Base-by-base conservation (phyloP, 2,888 invertebrate species). In the Drosophila dives region DNA sequence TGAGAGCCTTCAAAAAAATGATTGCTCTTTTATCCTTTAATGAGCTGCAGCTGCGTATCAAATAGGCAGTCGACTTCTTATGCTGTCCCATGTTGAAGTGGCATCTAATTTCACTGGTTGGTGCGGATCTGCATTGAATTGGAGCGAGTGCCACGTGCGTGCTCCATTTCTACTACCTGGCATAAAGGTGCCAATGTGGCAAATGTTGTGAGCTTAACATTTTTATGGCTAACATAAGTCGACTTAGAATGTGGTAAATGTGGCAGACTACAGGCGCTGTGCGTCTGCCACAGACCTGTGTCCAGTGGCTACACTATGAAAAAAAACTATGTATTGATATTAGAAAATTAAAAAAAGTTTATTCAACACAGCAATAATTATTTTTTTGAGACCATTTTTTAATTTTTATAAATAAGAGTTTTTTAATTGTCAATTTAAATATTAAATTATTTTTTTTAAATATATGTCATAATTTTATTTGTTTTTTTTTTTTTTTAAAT, bases 101-200 rank as follows among this genome's bases (percentile, higher is more conserved):
- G 84, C 89, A 85, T 85, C 88, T 85, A 73, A 87, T 85, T 89
- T 82, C 85, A 51, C 17, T 58, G 63, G 60, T 48, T 66, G 42
- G 55, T 40, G 33, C 15, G 34, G 62, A 49, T n/a, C 15, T 20
- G 3, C 36, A 12, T 34, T 10, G n/a, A 34, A 20, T 12, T 34
- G 20, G 48, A 40, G 61, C 45, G 26, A 54, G 42, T 80, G 89
- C 80, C 90, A 90, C 86, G 88, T 85, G 89, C 80, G 85, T 89
- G 85, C 85, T 85, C 85, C 80, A 89, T 72, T 87, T 85, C 55
- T 29, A n/a, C 8, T 23, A 40, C 32, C 56, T 64, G 86, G 85
- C 66, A 86, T 73, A 78, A 74, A 88, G 89, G 86, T 86, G 86
- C 56, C 86, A 86, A 90, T 86, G 86, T 86, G 90, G 86, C 86